phyloP scores from a whole-genome alignment of 2,888 invertebrate genomes.

The Erpobdella octoculata region DNA sequence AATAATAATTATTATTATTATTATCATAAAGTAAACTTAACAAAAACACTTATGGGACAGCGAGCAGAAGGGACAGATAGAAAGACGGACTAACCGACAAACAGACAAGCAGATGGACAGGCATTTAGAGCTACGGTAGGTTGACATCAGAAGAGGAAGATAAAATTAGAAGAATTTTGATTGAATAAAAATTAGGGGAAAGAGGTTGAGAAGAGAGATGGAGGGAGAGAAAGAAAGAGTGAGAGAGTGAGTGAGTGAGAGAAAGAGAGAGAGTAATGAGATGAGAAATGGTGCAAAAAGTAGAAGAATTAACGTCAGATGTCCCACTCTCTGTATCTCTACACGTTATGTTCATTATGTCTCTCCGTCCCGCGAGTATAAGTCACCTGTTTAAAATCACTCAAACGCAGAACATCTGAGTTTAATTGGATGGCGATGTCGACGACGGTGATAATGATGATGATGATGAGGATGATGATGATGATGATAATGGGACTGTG shows the following conservation, averaged over 20 bases:
- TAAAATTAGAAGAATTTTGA: too few species aligned
- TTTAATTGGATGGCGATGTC: background rate
- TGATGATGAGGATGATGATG: background rate
- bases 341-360: too few species aligned
- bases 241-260: background rate
- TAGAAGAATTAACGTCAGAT: too few species aligned
- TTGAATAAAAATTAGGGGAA: too few species aligned
- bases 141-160: too few species aligned
- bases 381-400: background rate
- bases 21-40: background rate
- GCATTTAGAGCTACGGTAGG: too few species aligned
- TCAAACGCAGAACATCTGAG: background rate
- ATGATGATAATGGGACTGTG: slow-evolving; percentile 2
- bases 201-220: background rate
- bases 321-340: too few species aligned
- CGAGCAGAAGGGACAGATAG: too few species aligned
- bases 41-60: too few species aligned
- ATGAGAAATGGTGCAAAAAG: too few species aligned
- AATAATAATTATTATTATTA: background rate
- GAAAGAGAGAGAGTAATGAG: background rate
- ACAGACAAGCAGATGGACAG: too few species aligned
- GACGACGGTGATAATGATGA: slow-evolving; percentile 10
- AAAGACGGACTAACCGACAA: too few species aligned
- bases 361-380: background rate
- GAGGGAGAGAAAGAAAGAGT: background rate